Evolutionary conservation across 2,113 vertebrate genomes (phyloP), one percentile per base, ranked within the genome.

Genomic region (Tiliqua scincoides): DNA sequence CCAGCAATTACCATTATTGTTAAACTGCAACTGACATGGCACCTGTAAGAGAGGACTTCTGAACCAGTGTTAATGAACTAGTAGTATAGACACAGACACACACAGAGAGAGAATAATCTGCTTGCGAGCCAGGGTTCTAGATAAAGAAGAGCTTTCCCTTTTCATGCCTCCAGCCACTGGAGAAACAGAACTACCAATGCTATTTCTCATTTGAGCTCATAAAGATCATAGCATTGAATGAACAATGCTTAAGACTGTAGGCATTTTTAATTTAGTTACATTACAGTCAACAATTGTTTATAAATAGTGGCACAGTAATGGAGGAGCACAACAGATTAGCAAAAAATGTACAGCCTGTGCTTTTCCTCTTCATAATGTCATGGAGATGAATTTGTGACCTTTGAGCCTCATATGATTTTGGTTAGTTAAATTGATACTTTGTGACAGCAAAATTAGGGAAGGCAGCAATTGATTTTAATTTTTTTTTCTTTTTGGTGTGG

Each of bases 401-500:
- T 20, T 54, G 35, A 54, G 63, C 79, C 81, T 74, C 57, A 27
- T 75, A 78, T 89, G 27, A 85, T 87, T 32, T 85, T 67, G 52
- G 63, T 85, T 91, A 48, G 79, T 63, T 87, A n/a, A 92, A 86
- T 70, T 80, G 79, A 40, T 79, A 65, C 88, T 91, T 90, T 87
- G 90, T 88, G 43, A 48, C 72, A 90, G 73, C 0, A 0, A 3
- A 85, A 20, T 23, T 71, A 63, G 82, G 43, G 73, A 89, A 88
- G 59, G 30, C 57, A 87, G 32, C 75, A 81, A 62, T 20, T 54
- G 52, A 35, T 9, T 78, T 48, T 48, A 48, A 48, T 83, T 32
- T 76, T 3, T 25, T 40, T 63, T 21, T 81, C 62, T 59, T 62
- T 57, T 71, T 5, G 10, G 20, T 59, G 21, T 67, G 40, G 20